Evolutionary conservation across 2,113 vertebrate species (phyloP).

Genomic region (Strigops habroptila): DNA sequence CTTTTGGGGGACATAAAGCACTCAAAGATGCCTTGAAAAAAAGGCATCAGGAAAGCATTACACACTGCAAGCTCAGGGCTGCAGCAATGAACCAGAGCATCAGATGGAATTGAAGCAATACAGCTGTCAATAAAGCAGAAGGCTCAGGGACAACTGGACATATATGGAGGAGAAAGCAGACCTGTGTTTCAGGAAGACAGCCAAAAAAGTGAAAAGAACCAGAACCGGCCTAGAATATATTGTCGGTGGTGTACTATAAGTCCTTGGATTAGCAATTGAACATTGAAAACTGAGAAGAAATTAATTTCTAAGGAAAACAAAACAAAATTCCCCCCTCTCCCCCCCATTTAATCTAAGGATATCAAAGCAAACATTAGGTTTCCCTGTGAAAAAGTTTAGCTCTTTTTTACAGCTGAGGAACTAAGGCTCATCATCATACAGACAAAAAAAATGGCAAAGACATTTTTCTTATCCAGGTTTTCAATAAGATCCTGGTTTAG

Average conservation of each 20-base stretch:
- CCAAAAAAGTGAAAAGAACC: not conserved
- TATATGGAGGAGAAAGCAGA: not conserved
- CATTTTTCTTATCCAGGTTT: constrained; percentile 13
- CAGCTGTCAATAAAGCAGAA: constrained; percentile 18
- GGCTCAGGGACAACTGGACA: not conserved
- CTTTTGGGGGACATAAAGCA: not conserved
- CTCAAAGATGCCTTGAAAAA: not conserved
- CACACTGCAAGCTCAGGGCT: not conserved
- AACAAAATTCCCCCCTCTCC: not conserved
- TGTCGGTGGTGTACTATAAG: not conserved
- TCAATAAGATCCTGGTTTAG: not conserved
- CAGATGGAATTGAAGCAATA: not conserved
- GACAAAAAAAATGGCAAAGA: not conserved
- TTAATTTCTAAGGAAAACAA: not conserved
- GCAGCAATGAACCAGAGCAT: not conserved
- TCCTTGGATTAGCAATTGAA: not conserved
- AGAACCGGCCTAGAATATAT: not conserved
- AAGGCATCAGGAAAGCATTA: not conserved
- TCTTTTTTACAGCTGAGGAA: not conserved
- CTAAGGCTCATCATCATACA: not conserved
- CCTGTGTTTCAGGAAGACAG: not conserved
- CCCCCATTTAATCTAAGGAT: not conserved
- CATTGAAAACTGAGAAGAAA: not conserved
- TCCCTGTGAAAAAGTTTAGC: not conserved
- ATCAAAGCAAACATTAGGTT: not conserved